Conservation (phyloP, 64 coral and sea anemone genomes). For the Dendronephthya gigantea region DNA sequence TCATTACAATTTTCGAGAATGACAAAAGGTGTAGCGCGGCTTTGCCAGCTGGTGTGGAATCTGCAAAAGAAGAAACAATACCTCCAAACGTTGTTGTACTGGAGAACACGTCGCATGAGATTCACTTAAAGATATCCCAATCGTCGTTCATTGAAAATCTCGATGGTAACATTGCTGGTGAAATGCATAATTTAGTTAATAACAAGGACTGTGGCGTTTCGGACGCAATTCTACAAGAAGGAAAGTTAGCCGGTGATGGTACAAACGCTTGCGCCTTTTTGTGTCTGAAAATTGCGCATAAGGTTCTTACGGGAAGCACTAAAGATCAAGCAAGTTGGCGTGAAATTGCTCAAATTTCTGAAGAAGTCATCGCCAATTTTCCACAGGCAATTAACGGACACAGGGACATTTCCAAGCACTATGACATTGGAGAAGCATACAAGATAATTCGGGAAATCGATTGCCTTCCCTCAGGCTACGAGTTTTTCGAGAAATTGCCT, state of each 20-base stretch:
- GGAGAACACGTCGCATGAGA: neutral
- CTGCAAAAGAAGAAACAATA: neutral
- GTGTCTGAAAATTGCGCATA: neutral
- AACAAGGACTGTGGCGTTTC: constrained; percentile 4
- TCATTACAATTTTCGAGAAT: neutral
- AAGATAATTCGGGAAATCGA: neutral
- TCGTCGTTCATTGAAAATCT: neutral
- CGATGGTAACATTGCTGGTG: neutral
- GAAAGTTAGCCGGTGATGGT: constrained; percentile 34
- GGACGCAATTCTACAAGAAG: neutral
- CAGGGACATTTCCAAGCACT: neutral
- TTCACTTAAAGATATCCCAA: neutral
- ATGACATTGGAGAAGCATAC: neutral
- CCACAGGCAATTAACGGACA: neutral
- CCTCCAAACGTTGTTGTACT: neutral
- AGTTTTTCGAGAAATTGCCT: neutral
- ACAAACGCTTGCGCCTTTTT: constrained; percentile 55
- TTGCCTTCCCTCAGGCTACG: neutral
- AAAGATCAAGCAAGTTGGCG: neutral
- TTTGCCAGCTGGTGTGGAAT: neutral
- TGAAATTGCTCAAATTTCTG: neutral
- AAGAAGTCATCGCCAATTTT: neutral
- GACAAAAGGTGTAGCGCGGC: neutral
- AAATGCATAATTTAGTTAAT: no score
- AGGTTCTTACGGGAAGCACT: neutral